Evolutionary conservation across 2,113 vertebrate genomes (phyloP), one percentile per base, ranked within the genome.

Genomic region (Puma concolor): DNA sequence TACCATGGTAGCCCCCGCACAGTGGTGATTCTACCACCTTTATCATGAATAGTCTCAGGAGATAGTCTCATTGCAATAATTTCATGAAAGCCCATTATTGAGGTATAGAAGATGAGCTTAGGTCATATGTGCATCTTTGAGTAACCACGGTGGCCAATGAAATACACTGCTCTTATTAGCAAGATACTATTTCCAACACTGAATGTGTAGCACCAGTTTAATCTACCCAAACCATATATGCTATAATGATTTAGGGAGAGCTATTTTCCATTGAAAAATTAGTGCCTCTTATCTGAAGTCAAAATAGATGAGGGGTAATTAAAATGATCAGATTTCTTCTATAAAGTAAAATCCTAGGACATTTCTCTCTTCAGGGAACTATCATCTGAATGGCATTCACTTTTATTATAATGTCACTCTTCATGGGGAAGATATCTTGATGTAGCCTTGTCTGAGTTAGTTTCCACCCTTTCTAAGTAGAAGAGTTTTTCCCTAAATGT

Each of bases 1-100:
- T 13, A 63, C 0, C 0, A 4, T 1, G 6, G 17, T 4, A 60
- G 33, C 27, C 25, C 38, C 0, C 38, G 1, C 7, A 84, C 0
- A 36, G 7, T 27, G 17, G 79, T n/a, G 2, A 44, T 69, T 64
- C 7, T 27, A 64, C 44, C 21, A 29, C 36, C 6, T 91, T 85
- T 21, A n/a, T 25, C 17, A 81, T 38, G 15, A 57, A 21, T 69
- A 38, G 23, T 66, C 27, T 52, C 52, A 25, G 52, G 31, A 69
- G 41, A 88, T 72, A 9, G 13, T 29, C 5, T 38, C 10, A 2
- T 50, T 48, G 52, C 2, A 83, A n/a, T 79, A 67, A 67, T 93
- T 91, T 33, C 3, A 81, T 67, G 52, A 88, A 93, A 64, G 5
- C 7, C 5, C 29, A 31, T 60, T 76, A 33, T 48, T 21, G 23